Percentiles rank a stretch among this genome's conserved stretches.
Evolutionary conservation across 1,140 invertebrate genomes (phyloP).

Genomic region (Glossosoma conforme): DNA sequence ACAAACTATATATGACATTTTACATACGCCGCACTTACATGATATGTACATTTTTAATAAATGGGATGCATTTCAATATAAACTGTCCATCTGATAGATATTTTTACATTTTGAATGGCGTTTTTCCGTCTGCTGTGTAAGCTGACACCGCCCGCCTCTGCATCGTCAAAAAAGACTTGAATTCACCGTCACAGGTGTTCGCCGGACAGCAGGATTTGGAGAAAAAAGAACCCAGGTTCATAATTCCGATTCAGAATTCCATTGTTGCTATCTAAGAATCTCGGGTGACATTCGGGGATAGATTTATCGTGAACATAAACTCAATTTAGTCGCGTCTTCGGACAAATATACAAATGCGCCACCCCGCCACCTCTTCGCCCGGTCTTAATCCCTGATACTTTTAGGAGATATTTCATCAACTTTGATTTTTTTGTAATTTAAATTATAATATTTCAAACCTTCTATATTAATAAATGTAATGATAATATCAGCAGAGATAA

Average conservation of each 20-base stretch:
- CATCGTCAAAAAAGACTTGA: constrained; percentile 18
- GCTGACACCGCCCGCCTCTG: constrained; percentile 11
- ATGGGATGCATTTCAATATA: too few species aligned
- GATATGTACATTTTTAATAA: too few species aligned
- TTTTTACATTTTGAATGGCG: constrained; percentile 9
- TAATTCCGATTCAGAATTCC: constrained; percentile 28
- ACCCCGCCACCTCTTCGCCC: neutral
- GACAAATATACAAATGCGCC: constrained; percentile 16
- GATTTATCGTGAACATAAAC: constrained; percentile 32
- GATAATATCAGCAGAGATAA: too few species aligned
- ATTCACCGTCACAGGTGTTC: constrained; percentile 25
- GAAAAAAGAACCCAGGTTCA: constrained; percentile 26
- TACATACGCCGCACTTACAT: too few species aligned
- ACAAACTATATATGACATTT: too few species aligned
- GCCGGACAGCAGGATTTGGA: constrained; percentile 25
- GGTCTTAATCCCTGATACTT: too few species aligned
- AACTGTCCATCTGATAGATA: too few species aligned
- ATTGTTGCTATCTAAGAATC: constrained; percentile 28
- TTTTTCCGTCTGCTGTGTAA: constrained; percentile 2
- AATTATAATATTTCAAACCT: too few species aligned
- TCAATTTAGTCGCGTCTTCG: constrained; percentile 27
- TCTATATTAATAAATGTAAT: too few species aligned
- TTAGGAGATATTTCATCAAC: too few species aligned
- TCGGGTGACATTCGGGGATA: constrained; percentile 30
- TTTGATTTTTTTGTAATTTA: too few species aligned